Percentiles rank a stretch among this genome's conserved stretches.
Evolutionary conservation across 2,888 invertebrate genomes (phyloP).

Genomic region (Ligdia adustata): DNA sequence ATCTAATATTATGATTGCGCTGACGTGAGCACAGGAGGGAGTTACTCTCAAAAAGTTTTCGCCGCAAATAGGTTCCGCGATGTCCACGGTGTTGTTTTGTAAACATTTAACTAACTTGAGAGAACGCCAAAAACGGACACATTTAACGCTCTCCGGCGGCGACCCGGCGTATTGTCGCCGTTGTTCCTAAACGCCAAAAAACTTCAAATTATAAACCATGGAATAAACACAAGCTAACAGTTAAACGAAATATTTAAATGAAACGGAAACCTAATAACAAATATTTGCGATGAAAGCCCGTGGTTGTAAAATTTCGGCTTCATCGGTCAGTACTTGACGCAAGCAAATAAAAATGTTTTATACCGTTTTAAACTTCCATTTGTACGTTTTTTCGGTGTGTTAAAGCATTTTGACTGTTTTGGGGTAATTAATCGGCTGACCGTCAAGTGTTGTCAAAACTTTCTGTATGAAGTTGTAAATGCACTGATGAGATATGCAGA

Average conservation of each 20-base stretch:
- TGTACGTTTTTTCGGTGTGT: conserved; percentile 45
- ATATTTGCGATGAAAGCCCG: conserved; percentile 58
- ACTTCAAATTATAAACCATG: conserved; percentile 41
- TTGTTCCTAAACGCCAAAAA: conserved; percentile 64
- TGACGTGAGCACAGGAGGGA: conserved; percentile 45
- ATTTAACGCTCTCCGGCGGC: conserved; percentile 63
- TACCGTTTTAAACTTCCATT: conserved; percentile 52
- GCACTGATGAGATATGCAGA: too few relatives aligned
- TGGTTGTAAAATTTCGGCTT: conserved; percentile 56
- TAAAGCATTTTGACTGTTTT: conserved; percentile 36
- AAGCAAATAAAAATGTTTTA: conserved; percentile 61
- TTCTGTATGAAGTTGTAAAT: too few relatives aligned
- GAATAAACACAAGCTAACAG: conserved; percentile 35
- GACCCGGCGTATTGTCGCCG: conserved; percentile 60
- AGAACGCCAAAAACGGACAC: conserved; percentile 79
- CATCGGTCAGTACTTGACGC: conserved; percentile 54
- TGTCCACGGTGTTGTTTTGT: conserved; percentile 73
- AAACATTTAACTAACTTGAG: conserved; percentile 81
- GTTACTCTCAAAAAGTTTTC: conserved; percentile 52
- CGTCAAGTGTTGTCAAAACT: background rate
- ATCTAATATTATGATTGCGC: conserved; percentile 33
- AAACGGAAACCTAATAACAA: conserved; percentile 48
- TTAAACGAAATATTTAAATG: conserved; percentile 52
- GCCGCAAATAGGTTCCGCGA: conserved; percentile 57
- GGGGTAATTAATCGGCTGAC: conserved; percentile 26